A percentile compares a stretch with the other conserved stretches of the same genome.
These are phyloP conservation scores for Malurus leucopterus DNA, from an alignment of 2,797 vertebrate species.

Conservation along the genomic window DNA sequence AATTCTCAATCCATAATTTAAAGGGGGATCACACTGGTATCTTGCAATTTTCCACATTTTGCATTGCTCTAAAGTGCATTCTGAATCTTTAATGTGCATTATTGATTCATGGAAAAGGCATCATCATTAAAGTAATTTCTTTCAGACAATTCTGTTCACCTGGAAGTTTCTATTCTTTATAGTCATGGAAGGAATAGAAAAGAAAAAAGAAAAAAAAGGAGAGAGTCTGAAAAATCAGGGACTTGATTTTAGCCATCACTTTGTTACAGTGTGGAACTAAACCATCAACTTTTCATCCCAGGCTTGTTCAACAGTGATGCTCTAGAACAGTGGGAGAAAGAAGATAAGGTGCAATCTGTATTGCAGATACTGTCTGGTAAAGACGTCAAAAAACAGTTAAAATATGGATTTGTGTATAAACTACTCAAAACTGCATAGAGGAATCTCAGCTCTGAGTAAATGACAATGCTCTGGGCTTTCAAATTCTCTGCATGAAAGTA, in stretches of 20 bases:
- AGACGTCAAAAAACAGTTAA: background rate
- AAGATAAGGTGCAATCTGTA: background rate
- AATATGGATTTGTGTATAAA: background rate
- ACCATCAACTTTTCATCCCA: background rate
- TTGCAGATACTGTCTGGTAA: background rate
- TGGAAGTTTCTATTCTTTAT: background rate
- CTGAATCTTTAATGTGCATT: slow-evolving; percentile 32
- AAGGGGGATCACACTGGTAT: background rate
- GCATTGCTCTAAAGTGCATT: background rate
- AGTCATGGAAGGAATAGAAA: background rate
- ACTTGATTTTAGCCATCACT: background rate
- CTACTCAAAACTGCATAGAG: background rate
- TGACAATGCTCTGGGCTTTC: background rate
- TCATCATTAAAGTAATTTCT: background rate
- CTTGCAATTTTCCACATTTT: slow-evolving; percentile 20
- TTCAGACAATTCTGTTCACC: background rate
- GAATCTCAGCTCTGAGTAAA: background rate
- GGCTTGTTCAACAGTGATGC: background rate
- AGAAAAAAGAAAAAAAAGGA: background rate
- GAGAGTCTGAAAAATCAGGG: background rate
- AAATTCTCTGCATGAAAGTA: background rate
- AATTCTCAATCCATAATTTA: slow-evolving; percentile 27
- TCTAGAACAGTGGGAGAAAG: background rate
- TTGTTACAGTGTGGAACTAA: background rate
- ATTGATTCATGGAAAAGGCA: background rate